Evolutionary conservation across 2,797 vertebrate genomes (phyloP).

Genomic region (Clarias fuscus): DNA sequence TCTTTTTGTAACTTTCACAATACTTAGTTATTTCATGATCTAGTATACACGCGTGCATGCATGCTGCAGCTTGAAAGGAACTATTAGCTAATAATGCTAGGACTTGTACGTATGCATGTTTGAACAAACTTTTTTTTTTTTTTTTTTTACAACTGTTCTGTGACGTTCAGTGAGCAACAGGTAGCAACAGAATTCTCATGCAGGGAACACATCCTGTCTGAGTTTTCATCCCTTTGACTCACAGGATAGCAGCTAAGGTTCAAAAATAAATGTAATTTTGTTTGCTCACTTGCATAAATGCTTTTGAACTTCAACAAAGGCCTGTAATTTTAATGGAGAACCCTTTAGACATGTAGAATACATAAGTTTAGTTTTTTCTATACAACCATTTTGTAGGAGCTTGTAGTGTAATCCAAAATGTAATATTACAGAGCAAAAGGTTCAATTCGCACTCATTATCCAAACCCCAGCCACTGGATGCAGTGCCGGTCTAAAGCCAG

Average conservation of each 20-base stretch:
- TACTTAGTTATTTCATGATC: constrained; percentile 38
- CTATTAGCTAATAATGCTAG: background rate
- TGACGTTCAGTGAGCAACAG: background rate
- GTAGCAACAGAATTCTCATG: background rate
- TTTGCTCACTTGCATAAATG: background rate
- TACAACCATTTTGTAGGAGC: too few species aligned
- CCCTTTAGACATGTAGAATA: too few species aligned
- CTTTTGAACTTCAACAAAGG: too few species aligned
- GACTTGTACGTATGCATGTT: background rate
- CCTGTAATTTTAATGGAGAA: too few species aligned
- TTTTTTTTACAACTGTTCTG: background rate
- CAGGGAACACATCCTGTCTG: background rate
- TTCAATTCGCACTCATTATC: too few species aligned
- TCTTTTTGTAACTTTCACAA: constrained; percentile 23
- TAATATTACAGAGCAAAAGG: too few species aligned
- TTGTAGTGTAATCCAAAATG: too few species aligned
- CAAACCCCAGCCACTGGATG: too few species aligned
- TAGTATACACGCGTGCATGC: constrained; percentile 36
- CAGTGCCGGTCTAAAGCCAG: too few species aligned
- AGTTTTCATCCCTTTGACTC: background rate
- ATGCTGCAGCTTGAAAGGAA: constrained; percentile 16
- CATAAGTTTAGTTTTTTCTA: too few species aligned
- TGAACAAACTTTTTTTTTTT: background rate
- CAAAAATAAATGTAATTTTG: background rate
- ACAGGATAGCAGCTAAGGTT: background rate